phyloP scores from a whole-genome alignment of 2,888 invertebrate species.

The Liopterus haemorrhoidalis region DNA sequence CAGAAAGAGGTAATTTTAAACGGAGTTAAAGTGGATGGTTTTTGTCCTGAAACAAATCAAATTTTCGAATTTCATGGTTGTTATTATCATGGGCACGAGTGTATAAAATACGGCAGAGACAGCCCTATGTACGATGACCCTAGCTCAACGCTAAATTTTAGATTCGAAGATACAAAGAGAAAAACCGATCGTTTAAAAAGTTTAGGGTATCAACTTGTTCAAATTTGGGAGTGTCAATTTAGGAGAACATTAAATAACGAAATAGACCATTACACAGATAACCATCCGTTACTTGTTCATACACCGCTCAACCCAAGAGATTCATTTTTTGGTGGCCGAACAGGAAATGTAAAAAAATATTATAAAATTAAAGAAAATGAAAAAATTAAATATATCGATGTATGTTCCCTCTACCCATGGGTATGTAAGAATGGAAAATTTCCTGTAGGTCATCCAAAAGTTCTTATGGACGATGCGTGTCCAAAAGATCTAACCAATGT shows the following conservation, averaged over 20 bases:
- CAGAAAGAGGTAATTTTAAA: not conserved
- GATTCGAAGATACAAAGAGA: slow-evolving; percentile 4
- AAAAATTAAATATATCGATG: slow-evolving; percentile 16
- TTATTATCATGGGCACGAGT: slow-evolving; percentile 6
- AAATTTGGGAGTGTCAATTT: slow-evolving; percentile 14
- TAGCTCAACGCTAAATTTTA: slow-evolving; percentile 3
- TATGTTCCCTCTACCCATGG: slow-evolving; percentile 13
- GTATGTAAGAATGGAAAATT: slow-evolving; percentile 13
- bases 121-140: not conserved
- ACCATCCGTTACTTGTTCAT: not conserved
- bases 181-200: slow-evolving; percentile 2
- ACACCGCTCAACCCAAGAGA: slow-evolving; percentile 9
- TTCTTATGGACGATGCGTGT: slow-evolving; percentile 5
- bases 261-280: not conserved
- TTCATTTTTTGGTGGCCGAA: slow-evolving; percentile 8
- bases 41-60: not conserved
- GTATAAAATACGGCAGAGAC: slow-evolving; percentile 4
- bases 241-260: slow-evolving; percentile 1
- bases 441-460: slow-evolving; percentile 12
- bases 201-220: slow-evolving; percentile 1
- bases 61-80: slow-evolving; percentile 8
- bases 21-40: slow-evolving; percentile 10
- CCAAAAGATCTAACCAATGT: no score
- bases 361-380: slow-evolving; percentile 5
- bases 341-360: slow-evolving; percentile 5